Conservation (phyloP, 2,797 vertebrate genomes). For the Champsocephalus esox region DNA sequence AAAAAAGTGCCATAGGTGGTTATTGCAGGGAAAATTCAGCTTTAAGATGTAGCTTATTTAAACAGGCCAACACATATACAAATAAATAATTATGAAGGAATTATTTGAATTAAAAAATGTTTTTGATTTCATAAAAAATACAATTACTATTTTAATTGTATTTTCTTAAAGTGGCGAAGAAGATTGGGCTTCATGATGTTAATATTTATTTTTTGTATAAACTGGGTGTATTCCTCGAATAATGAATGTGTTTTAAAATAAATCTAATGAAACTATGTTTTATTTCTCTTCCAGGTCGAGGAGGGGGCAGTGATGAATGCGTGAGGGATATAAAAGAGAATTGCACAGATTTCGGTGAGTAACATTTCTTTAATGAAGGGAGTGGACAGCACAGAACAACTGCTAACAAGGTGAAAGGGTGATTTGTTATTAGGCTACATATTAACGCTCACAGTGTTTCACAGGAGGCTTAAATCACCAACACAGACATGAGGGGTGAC, state of each 20-base stretch:
- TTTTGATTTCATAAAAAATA: neutral
- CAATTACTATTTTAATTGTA: neutral
- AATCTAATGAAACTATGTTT: constrained; percentile 6
- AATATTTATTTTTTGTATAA: neutral
- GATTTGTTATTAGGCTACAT: constrained; percentile 65
- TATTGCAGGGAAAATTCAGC: neutral
- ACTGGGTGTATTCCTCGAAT: neutral
- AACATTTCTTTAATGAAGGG: constrained; percentile 70
- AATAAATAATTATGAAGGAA: neutral
- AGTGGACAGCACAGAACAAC: constrained; percentile 50
- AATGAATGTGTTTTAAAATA: constrained; percentile 4
- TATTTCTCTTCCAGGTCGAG: constrained; percentile 78
- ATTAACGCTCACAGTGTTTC: constrained; percentile 63
- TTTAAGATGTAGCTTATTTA: neutral
- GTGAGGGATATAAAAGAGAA: constrained; percentile 77
- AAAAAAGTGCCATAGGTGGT: constrained; percentile 1
- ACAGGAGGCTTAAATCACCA: constrained; percentile 65
- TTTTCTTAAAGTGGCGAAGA: neutral
- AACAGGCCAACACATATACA: neutral
- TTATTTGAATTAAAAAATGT: neutral
- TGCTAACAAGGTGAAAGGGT: constrained; percentile 67
- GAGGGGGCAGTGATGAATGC: constrained; percentile 79
- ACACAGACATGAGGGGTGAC: constrained; percentile 64
- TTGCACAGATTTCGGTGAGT: constrained; percentile 83
- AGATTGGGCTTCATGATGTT: neutral